Conservation (phyloP, 2,797 vertebrate genomes). For the Hephaestus fuliginosus region DNA sequence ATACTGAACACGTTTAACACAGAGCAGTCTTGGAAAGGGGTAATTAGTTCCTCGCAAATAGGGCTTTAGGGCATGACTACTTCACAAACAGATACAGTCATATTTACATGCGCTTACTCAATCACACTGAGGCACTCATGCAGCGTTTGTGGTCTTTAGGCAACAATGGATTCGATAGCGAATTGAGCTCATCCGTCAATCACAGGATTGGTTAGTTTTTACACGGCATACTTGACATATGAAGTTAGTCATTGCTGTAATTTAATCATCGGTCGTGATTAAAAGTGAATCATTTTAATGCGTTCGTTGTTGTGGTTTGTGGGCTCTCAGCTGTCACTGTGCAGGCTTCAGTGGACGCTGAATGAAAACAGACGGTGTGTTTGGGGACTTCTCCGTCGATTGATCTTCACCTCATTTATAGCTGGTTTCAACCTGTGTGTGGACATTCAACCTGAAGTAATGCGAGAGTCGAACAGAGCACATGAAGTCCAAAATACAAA, state of each 20-base stretch:
- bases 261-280: constrained; percentile 49
- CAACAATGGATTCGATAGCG: background rate
- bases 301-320: constrained; percentile 8
- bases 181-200: constrained; percentile 40
- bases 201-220: constrained; percentile 26
- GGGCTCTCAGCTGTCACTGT: constrained; percentile 32
- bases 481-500: background rate
- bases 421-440: background rate
- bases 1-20: constrained; percentile 12
- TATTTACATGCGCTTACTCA: background rate
- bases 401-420: constrained; percentile 9
- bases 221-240: background rate
- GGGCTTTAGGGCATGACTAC: constrained; percentile 36
- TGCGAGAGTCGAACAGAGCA: background rate
- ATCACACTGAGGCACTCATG: background rate
- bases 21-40: background rate
- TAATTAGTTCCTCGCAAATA: constrained; percentile 33
- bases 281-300: constrained; percentile 36
- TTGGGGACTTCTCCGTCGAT: constrained; percentile 17
- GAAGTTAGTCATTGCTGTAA: constrained; percentile 28
- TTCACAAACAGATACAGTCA: background rate
- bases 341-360: constrained; percentile 1
- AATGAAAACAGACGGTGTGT: constrained; percentile 19
- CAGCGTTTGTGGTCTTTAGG: constrained; percentile 5
- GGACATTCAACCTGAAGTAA: background rate